Evolutionary conservation across 2,113 vertebrate species (phyloP), one percentile per base, ranked within the genome.

Genomic region (Amphilophus citrinellus): DNA sequence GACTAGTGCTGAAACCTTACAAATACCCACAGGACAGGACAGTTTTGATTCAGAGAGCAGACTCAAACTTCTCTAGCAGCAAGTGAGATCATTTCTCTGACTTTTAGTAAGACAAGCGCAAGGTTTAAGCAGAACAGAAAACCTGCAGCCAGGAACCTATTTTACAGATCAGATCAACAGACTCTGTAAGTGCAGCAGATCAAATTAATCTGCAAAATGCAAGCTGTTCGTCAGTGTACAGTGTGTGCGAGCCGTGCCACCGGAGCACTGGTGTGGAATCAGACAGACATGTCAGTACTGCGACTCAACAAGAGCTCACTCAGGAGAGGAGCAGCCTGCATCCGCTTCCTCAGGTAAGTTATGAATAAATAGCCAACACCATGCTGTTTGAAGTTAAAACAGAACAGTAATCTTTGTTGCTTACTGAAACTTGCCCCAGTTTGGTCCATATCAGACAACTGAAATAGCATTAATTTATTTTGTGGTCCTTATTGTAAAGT

Each of bases 331-430:
- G 84, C 91, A 4, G 79, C 81, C 10, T 93, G 91, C 35, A 57
- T 89, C n/a, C 88, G 89, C 5, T 83, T 93, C 44, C 68, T 94
- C 30, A 87, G 94, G 96, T 96, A 89, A 65, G 82, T 58, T 32
- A 20, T 76, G 24, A 75, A 35, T 47, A 24, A 4, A 27, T 5
- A n/a, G 39, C 37, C 37, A 17, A 7, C 59, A 20, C 13, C 20
- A 30, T 76, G 15, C 27, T 63, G 56, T 47, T 24, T 42, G 7
- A 71, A 71, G 17, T 47, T 27, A 61, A 22, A 35, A 0, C 17
- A 0, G 3, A 30, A 35, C 20, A 6, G 27, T 30, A 6, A n/a
- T 42, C 32, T 50, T n/a, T 0, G 18, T 42, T 35, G 8, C 18
- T 10, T 30, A 27, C 42, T 30, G 27, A 50, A 22, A 42, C n/a